Base-by-base conservation (phyloP, 2,113 vertebrate genomes). In the Dendropsophus ebraccatus region DNA sequence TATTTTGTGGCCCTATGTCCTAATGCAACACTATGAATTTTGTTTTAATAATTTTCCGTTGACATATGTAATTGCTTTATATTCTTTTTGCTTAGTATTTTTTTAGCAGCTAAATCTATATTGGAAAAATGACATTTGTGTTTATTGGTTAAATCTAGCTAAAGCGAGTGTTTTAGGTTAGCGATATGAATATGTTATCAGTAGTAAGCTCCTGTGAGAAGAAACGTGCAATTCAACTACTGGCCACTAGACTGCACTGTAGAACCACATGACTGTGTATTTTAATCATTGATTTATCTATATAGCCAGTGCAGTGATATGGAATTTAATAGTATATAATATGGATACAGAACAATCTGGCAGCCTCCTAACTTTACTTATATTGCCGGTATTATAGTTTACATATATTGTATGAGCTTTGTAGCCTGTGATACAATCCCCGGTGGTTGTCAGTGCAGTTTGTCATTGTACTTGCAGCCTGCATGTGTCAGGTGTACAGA, bases 241-340 rank as follows among this genome's bases (percentile, higher is more conserved):
- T 73, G 77, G 32, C 77, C 84, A 73, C 65, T 81, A 86, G 84
- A 35, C n/a, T 28, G 84, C 77, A n/a, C 84, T 86, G 65, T 72
- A 81, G 65, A 60, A 30, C 84, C 78, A n/a, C 23, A 45, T 23
- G 47, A 54, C 70, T 58, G 14, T 17, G 30, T 19, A 52, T 10
- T 35, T 5, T 28, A 32, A 19, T 78, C 13, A 10, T 1, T 45
- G 0, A 19, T n/a, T 28, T 21, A 49, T 28, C 45, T 25, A 25
- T 82, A 19, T 50, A 60, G 45, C n/a, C 25, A 21, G 49, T 45
- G 21, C 60, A 49, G 10, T 10, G 35, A 62, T 58, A 37, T 58
- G 13, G 21, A n/a, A 17, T 25, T 62, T 41, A 62, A 41, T 60
- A n/a, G 52, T 12, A 14, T 1, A 41, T 16, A 37, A 62, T 32